These are phyloP conservation scores for Patiria miniata DNA, from an alignment of 35 echinoderm and acorn worm species.

Conservation along the genomic window DNA sequence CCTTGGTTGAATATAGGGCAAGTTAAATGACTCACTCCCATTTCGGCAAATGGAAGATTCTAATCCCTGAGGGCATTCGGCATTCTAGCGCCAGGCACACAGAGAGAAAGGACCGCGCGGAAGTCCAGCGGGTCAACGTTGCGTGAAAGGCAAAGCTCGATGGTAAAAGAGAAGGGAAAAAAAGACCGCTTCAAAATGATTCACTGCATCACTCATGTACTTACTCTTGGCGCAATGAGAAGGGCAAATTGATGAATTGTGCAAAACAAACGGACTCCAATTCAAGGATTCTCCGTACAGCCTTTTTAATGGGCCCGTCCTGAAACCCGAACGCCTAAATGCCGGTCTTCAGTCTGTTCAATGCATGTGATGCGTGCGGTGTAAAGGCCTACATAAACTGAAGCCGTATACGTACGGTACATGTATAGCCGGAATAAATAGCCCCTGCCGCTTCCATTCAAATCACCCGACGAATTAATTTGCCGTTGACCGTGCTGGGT, in stretches of 20 bases:
- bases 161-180: constrained; percentile 36
- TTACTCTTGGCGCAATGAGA: constrained; percentile 7
- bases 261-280: constrained; percentile 23
- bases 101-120: constrained; percentile 45
- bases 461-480: constrained; percentile 25
- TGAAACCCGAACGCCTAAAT: not conserved
- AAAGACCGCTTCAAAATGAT: constrained; percentile 19
- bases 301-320: not conserved
- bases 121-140: constrained; percentile 46
- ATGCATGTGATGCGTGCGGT: no score
- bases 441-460: constrained; percentile 23
- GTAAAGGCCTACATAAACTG: no score
- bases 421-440: not conserved
- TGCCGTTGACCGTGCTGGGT: constrained; percentile 41
- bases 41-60: not conserved
- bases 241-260: constrained; percentile 39
- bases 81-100: constrained; percentile 38
- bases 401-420: not conserved
- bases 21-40: not conserved
- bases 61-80: not conserved
- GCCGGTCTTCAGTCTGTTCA: no score
- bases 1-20: not conserved
- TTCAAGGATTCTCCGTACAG: constrained; percentile 15
- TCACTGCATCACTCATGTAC: constrained; percentile 36
- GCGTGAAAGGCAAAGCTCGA: constrained; percentile 30